Evolutionary conservation across 2,888 invertebrate species (phyloP), one percentile per base, ranked within the genome.

Genomic region (Nemapogon koenigi): DNA sequence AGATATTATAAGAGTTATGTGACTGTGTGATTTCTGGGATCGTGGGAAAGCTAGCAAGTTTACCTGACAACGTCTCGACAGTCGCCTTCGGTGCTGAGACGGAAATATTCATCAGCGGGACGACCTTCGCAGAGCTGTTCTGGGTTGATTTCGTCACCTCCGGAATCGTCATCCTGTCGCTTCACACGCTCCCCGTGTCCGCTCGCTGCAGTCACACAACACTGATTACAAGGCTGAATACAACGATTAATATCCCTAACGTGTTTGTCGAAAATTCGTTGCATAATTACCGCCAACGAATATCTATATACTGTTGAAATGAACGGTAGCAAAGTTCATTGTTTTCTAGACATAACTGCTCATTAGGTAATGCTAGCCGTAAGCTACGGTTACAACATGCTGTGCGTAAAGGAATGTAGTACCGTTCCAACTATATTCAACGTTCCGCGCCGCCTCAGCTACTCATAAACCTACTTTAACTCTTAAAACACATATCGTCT

Each of bases 61-160:
- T 82, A 94, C 91, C 94, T 92, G 59, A 94, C 94, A 50, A 95
- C 95, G 68, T 94, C 94, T 53, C 94, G 86, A 72, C 95, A 95
- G 72, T 95, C 94, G 46, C 89, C 88, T 16, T 91, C 91, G 37
- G 87, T 84, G 48, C 85, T 82, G 51, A 94, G 81, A 48, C 95
- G 86, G 83, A 95, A 95, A 79, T 94, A 95, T 71, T 95, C 94
- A 58, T 94, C 94, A 13, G 89, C 91, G 3, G 94, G 91, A 52
- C 94, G 84, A 56, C 91, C 90, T 48, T 90, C 87, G 68, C 95
- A 95, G 37, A 93, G 83, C 66, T 93, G 89, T 55, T 95, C 94
- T 3, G 92, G 80, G 47, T 72, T 86, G 41, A 73, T 71, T 2
- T 87, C 86, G n/a, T 75, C 78, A 40, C 82, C 83, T 15, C 60